Base-by-base conservation (phyloP, 2,797 vertebrate genomes). In the Tokudaia muenninki region DNA sequence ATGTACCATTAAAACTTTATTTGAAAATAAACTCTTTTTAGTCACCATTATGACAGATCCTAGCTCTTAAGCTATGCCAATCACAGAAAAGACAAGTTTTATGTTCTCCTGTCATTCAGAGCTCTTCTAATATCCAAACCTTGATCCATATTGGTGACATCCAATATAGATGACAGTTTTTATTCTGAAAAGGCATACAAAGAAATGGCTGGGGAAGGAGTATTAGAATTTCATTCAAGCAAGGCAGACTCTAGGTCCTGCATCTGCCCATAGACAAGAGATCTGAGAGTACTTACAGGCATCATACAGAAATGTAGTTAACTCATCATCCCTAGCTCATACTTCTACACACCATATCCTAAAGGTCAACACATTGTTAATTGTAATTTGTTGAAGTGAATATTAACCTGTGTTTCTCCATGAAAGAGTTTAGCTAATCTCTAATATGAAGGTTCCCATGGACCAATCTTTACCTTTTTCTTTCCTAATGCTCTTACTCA, bases 1-100 rank as follows among this genome's bases (percentile, higher is more conserved):
- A 26, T 74, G 87, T 41, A 72, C 79, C 57, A 84, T 96, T 95
- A 92, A 63, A 17, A 41, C 83, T 96, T 83, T 91, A 97, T 94
- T 93, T 91, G 91, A 95, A 95, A 96, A 94, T 6, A 52, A 96
- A 87, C 65, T 93, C 77, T 83, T 72, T 94, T 96, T 37, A 47
- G 80, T 80, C 77, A 79, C 90, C 70, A 65, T 84, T 82, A 87
- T 84, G 92, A 92, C 31, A 84, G 41, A 87, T 92, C n/a, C 87
- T 63, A 77, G 55, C 94, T 92, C 87, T 91, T 95, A 82, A 95
- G 61, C 95, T 91, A 90, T 75, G 80, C 89, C 63, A 72, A 93
- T 95, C 82, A 96, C 93, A 91, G 83, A 96, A 97, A 88, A 96
- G 22, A 61, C 37, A n/a, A 44, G 81, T 65, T 89, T 96, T 89